These are phyloP conservation scores for Acromyrmex heyeri DNA, from an alignment of 1,140 invertebrate species.

Conservation along the genomic window DNA sequence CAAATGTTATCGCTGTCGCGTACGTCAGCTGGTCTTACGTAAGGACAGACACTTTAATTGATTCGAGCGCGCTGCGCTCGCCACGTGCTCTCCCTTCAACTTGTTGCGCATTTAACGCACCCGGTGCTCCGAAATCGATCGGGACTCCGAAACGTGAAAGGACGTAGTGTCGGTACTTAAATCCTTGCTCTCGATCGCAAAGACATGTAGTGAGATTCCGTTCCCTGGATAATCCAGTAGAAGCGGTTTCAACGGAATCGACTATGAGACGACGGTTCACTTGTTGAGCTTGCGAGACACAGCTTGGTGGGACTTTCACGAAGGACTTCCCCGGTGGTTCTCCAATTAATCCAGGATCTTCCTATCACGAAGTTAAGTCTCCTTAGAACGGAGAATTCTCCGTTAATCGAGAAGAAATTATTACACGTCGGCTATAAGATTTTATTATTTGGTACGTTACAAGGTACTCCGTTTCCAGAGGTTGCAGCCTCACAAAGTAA, in stretches of 20 bases:
- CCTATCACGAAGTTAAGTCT: background rate
- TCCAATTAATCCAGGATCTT: background rate
- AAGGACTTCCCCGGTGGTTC: background rate
- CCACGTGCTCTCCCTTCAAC: slow-evolving; percentile 51
- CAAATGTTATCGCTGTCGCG: slow-evolving; percentile 36
- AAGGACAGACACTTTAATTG: slow-evolving; percentile 1
- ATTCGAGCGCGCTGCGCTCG: slow-evolving; percentile 13
- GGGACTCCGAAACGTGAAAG: background rate
- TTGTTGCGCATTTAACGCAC: slow-evolving; percentile 45
- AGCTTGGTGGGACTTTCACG: background rate
- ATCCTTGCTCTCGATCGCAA: background rate
- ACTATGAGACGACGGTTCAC: background rate
- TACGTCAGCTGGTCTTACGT: slow-evolving; percentile 37
- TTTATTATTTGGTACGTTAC: slow-evolving; percentile 64
- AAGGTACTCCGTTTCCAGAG: slow-evolving; percentile 69
- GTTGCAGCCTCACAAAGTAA: slow-evolving; percentile 49
- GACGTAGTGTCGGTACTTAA: background rate
- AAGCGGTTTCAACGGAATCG: background rate
- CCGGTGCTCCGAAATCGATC: slow-evolving; percentile 14
- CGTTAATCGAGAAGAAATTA: slow-evolving; percentile 7
- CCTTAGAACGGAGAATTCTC: background rate
- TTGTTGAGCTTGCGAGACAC: background rate
- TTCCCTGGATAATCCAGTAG: background rate
- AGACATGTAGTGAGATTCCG: background rate
- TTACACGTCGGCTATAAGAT: slow-evolving; percentile 22